Evolutionary conservation across 2,797 vertebrate species (phyloP).

Genomic region (Nyctibius grandis): DNA sequence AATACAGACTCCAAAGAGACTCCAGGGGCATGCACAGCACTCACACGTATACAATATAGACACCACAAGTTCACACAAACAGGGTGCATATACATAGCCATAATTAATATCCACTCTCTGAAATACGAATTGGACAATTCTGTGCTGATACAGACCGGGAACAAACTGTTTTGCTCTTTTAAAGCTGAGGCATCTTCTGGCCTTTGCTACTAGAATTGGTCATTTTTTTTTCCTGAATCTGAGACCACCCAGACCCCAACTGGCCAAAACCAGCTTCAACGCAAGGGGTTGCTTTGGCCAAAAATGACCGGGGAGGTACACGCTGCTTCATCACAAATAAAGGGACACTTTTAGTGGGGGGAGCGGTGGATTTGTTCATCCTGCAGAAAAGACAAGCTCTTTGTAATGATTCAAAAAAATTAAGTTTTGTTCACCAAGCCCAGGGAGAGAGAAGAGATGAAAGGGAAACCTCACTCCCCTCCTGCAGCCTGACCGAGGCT

Average conservation of each 20-base stretch:
- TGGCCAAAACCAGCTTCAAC: neutral
- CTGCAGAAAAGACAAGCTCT: neutral
- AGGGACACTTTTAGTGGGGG: neutral
- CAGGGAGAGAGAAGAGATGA: neutral
- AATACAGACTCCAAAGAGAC: neutral
- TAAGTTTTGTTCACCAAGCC: neutral
- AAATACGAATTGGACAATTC: neutral
- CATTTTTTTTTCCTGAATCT: neutral
- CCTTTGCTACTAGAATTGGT: neutral
- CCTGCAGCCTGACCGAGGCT: neutral
- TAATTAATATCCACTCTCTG: neutral
- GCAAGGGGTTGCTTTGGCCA: neutral
- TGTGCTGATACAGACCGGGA: neutral
- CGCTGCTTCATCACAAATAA: neutral
- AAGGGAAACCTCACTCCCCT: neutral
- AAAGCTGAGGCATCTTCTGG: neutral
- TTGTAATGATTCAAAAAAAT: neutral
- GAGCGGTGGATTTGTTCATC: neutral
- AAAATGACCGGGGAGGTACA: neutral
- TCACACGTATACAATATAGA: fast-evolving
- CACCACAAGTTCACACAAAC: neutral
- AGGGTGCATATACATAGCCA: neutral
- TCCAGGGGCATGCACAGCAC: fast-evolving
- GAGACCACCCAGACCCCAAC: neutral
- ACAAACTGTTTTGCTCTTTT: neutral